These are phyloP conservation scores for Gerris lacustris DNA, from an alignment of 2,888 invertebrate genomes.

Conservation along the genomic window DNA sequence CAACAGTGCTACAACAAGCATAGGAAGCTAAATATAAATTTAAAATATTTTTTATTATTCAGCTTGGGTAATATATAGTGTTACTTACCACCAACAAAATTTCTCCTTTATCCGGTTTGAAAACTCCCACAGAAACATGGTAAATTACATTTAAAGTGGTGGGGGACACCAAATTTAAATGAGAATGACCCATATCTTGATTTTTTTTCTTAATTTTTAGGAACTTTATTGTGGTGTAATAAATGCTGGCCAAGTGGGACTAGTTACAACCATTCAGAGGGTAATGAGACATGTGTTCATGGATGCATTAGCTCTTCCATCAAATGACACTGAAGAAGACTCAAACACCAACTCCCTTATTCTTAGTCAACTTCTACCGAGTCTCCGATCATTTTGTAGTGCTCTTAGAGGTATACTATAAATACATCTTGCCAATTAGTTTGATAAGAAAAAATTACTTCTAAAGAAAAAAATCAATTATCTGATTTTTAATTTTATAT, in stretches of 20 bases:
- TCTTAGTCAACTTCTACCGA: conserved; percentile 69
- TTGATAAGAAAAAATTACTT: conserved; percentile 17
- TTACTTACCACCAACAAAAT: too few species aligned
- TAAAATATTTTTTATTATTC: too few species aligned
- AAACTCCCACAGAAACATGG: too few species aligned
- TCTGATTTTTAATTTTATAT: conserved; percentile 11
- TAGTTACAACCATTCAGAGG: conserved; percentile 76
- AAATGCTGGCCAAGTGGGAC: conserved; percentile 61
- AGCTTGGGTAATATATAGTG: too few species aligned
- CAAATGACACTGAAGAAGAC: conserved; percentile 59
- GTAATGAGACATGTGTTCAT: conserved; percentile 81
- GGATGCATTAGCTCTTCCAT: conserved; percentile 74
- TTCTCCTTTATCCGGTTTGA: too few species aligned
- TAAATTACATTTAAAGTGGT: too few species aligned
- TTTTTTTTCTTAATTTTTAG: conserved; percentile 28
- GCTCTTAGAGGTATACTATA: conserved; percentile 59
- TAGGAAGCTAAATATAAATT: too few species aligned
- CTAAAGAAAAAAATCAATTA: conserved; percentile 8
- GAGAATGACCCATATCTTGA: neutral
- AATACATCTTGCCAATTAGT: conserved; percentile 1
- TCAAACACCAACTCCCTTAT: conserved; percentile 66
- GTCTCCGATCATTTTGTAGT: conserved; percentile 74
- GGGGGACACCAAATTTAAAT: neutral
- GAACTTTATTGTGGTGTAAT: conserved; percentile 57
- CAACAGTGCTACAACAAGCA: too few species aligned